Evolutionary conservation across 2,888 invertebrate species (phyloP).

Genomic region (Allygus modestus): DNA sequence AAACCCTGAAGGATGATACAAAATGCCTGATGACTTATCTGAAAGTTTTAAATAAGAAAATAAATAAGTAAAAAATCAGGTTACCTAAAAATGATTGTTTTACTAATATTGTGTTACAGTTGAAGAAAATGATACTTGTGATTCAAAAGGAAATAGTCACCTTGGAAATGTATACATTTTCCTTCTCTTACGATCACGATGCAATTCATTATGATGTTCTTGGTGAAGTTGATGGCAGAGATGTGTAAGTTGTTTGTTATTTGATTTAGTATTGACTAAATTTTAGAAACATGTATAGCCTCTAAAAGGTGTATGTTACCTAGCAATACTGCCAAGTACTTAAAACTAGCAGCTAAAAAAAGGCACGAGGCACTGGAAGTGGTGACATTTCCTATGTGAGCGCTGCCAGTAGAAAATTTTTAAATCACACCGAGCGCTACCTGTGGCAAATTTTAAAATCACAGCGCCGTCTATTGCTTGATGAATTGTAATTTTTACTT

Average conservation of each 20-base stretch:
- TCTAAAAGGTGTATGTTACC: neutral
- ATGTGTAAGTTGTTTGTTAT: conserved; percentile 8
- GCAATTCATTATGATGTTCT: neutral
- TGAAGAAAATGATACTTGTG: neutral
- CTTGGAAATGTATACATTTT: conserved; percentile 8
- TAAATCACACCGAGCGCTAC: neutral
- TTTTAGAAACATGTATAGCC: neutral
- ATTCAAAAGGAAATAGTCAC: neutral
- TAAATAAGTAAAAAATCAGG: too few species aligned
- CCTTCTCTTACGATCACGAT: neutral
- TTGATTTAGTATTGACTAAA: neutral
- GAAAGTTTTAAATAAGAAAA: too few species aligned
- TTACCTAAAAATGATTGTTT: neutral
- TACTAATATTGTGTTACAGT: conserved; percentile 1
- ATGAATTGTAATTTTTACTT: too few species aligned
- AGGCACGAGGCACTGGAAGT: too few species aligned
- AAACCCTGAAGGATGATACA: too few species aligned
- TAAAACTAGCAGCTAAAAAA: too few species aligned
- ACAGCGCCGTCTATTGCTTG: too few species aligned
- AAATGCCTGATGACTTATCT: too few species aligned
- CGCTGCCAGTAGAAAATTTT: neutral
- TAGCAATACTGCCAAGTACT: neutral
- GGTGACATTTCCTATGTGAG: too few species aligned
- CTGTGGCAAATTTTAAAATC: too few species aligned
- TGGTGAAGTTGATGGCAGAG: neutral